Base-by-base conservation (phyloP, 1,140 invertebrate genomes). In the Apolygus lucorum region DNA sequence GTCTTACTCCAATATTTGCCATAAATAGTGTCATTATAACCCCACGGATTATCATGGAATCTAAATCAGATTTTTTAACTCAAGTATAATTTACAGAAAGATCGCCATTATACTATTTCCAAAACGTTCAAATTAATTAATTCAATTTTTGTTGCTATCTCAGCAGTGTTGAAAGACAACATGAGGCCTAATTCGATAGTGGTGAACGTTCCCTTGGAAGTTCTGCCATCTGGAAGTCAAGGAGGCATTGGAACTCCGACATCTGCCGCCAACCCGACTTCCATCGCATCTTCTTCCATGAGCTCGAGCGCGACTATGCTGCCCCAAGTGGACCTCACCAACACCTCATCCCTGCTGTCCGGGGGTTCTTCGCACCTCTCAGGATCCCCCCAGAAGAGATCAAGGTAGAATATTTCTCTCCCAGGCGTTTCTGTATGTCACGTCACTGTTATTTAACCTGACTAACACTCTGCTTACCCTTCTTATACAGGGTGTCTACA, bases 131-230 rank as follows among this genome's bases (percentile, higher is more conserved):
- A 11, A 49, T 49, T 49, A 49, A 64, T 64, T n/a, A 64, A n/a
- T 64, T 25, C 28, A 64, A 25, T 64, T 67, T 67, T 63, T 64
- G 25, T 26, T 64, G 14, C 26, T 28, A 21, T 28, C 34, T 13
- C 59, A 67, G 64, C 64, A 4, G 62, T 28, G 17, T 28, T 64
- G 27, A 70, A 67, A 70, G 69, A 70, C 22, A 8, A 2, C 11
- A 24, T 26, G 8, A 22, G 59, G 21, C 52, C 69, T 24, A 67
- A 68, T 69, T 71, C 70, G 22, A 74, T 74, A 70, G 73, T 74
- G n/a, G 73, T 74, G 14, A 69, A 70, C 52, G 71, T 74, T 25
- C 73, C 73, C 28, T 59, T 74, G 22, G 70, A 72, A 27, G 71
- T 52, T 1, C 25, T 67, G 11, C 67, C 67, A 13, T 34, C 49